Evolutionary conservation across 2,113 vertebrate species (phyloP).

Genomic region (Vicugna pacos): DNA sequence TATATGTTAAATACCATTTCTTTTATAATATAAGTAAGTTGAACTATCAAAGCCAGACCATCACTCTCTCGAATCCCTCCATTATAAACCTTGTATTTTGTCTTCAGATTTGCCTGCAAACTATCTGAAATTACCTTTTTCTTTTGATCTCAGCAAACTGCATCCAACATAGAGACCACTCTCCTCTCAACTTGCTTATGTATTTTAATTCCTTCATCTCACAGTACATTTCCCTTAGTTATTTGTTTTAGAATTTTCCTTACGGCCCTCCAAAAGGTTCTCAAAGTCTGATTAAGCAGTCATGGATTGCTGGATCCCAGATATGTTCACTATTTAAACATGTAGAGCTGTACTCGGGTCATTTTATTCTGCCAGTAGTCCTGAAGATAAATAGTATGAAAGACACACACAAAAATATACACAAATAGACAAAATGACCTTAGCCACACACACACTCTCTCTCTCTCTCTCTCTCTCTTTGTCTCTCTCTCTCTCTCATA

Average conservation of each 20-base stretch:
- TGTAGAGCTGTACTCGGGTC: not conserved
- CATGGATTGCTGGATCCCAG: not conserved
- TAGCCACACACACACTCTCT: not conserved
- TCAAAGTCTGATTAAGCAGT: not conserved
- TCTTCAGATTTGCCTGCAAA: not conserved
- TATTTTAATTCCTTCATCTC: not conserved
- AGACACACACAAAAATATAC: not conserved
- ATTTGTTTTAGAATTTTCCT: not conserved
- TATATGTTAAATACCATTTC: not conserved
- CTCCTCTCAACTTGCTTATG: not conserved
- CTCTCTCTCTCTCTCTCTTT: too few relatives aligned
- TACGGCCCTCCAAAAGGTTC: not conserved
- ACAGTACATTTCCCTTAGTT: not conserved
- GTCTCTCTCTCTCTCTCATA: too few relatives aligned
- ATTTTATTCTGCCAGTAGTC: not conserved
- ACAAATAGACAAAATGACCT: not conserved
- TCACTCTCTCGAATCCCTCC: not conserved
- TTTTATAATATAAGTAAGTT: not conserved
- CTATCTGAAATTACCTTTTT: not conserved
- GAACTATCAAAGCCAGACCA: not conserved
- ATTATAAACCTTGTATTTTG: not conserved
- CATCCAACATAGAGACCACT: not conserved
- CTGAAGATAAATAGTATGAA: not conserved
- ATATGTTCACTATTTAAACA: not conserved
- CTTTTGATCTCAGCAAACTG: not conserved